Base-by-base conservation (phyloP, 2,888 invertebrate genomes). In the Strigamia transsilvanica region DNA sequence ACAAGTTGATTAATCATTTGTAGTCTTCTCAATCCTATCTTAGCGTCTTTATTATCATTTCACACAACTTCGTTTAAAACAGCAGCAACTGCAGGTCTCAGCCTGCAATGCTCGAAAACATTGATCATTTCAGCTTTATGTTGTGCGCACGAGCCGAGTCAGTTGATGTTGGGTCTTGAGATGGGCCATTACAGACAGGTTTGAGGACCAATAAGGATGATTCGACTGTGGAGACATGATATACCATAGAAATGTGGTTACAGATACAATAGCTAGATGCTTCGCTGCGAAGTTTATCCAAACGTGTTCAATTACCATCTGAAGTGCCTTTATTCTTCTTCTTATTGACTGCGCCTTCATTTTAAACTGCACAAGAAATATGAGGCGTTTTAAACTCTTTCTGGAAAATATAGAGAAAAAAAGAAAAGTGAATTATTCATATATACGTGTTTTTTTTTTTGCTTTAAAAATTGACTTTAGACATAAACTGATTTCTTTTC, bases 301-400 rank as follows among this genome's bases (percentile, higher is more conserved):
- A 66, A 66, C 61, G 61, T 66, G 61, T 66, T 66, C 21, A 66
- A 66, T 66, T 66, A 66, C 18, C 61, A 66, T 66, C 61, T 66
- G 18, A 21, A 66, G 27, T 66, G 18, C 12, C 3, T 23, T 23
- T 66, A 6, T 66, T 21, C 61, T 21, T 66, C 12, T 23, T 66
- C 18, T 18, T n/a, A 12, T 23, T 23, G 61, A 66, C 13, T 66
- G 61, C 46, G 46, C 61, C 23, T 66, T 66, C 12, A 23, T 66
- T 23, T 23, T 66, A 23, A 66, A 66, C 12, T 66, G 2, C 23
- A 5, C 61, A 21, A 66, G 61, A 21, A 21, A 5, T n/a, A 6
- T 10, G 21, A 12, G 61, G 21, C 3, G 23, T 21, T 21, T 21
- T 23, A 66, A 66, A 12, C n/a, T n/a, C 9, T 2, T 61, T n/a